Evolutionary conservation across 23 tunicate species (phyloP), one percentile per base, ranked within the genome.

Genomic region (Diplosoma virens): DNA sequence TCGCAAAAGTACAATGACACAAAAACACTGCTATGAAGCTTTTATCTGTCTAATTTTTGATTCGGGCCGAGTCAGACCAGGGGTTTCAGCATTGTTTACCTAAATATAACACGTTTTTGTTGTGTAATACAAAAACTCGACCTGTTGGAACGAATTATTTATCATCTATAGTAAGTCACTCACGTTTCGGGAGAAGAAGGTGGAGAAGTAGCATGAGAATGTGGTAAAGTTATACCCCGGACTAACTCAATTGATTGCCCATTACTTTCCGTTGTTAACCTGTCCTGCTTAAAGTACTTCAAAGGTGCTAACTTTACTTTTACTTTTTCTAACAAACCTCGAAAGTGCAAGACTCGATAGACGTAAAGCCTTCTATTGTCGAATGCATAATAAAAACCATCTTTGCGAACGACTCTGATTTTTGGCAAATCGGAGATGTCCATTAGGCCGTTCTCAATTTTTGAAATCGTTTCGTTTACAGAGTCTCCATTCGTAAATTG

Each of bases 321-420:
- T 5, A 61, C 35, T 61, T 27, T 61, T 3, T 61, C 69, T 5
- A 61, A 35, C 35, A 27, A 5, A 5, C 35, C 35, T 27, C 69
- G 69, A 29, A 26, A n/a, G 17, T 61, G 35, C 18, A 61, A n/a
- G 6, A 61, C 69, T 61, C 69, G 34, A n/a, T 61, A 61, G 30
- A 61, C 69, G 35, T 61, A 61, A 34, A 80, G 27, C 30, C 77
- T 48, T 2, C 77, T 64, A 29, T 80, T 80, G 50, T 80, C 84
- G 30, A 80, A 80, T 21, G 79, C 71, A 47, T 68, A 80, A 35
- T 68, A 32, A 33, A 22, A 27, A 28, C 67, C 77, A 36, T 69
- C 48, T 33, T n/a, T 68, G 2, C 30, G 1, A 3, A 80, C 84
- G 18, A 80, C 76, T 21, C 36, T 64, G 22, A 80, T 80, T 25